Percentiles rank a stretch among this genome's conserved stretches.
Evolutionary conservation across 2,113 vertebrate species (phyloP).

Genomic region (Heloderma charlesbogerti): DNA sequence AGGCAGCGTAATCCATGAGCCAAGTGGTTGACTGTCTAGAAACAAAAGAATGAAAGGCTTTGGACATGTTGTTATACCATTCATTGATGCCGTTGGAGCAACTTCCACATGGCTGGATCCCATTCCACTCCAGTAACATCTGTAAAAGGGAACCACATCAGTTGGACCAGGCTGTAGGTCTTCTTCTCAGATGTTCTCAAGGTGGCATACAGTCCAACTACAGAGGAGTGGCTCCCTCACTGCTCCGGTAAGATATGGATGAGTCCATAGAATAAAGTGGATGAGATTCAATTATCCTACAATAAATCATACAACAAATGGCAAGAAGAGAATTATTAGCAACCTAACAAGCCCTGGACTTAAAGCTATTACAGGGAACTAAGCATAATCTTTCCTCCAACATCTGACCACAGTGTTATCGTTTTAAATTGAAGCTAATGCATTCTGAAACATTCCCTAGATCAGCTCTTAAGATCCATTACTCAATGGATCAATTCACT

Average conservation of each 20-base stretch:
- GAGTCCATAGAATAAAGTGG: neutral
- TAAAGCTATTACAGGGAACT: neutral
- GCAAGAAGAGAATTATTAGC: neutral
- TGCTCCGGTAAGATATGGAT: neutral
- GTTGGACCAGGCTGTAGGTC: no score
- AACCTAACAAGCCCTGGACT: neutral
- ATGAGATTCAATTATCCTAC: accelerated
- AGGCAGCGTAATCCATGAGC: neutral
- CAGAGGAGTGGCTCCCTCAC: neutral
- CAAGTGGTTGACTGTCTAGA: neutral
- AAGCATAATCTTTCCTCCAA: neutral
- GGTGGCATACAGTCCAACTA: neutral
- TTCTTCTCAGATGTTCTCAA: neutral
- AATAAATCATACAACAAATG: neutral
- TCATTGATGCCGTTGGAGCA: neutral
- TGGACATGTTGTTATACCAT: neutral
- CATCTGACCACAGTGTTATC: neutral
- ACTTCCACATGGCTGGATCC: neutral
- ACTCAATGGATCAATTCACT: conserved; percentile 23
- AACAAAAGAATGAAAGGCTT: neutral
- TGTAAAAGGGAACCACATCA: neutral
- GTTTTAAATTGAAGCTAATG: conserved; percentile 31
- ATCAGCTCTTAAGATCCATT: conserved; percentile 21
- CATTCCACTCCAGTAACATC: no score
- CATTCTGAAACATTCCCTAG: conserved; percentile 16